A percentile compares a stretch with the other conserved stretches of the same genome.
phyloP scores from a whole-genome alignment of 2,797 vertebrate species.

The Cyprinodon diabolis region DNA sequence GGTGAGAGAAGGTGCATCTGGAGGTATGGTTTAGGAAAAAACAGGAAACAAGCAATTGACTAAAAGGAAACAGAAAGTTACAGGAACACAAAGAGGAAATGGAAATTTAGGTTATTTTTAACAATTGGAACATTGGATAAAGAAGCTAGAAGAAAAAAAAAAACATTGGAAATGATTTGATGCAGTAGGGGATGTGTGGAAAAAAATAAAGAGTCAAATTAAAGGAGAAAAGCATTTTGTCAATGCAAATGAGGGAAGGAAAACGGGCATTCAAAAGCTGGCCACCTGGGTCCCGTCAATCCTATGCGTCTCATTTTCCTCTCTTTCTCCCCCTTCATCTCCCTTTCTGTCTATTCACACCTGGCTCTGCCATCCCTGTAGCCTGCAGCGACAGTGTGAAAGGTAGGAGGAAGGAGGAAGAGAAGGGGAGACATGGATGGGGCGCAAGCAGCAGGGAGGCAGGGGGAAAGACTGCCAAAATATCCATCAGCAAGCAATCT shows the following conservation, averaged over 20 bases:
- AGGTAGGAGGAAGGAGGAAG: slow-evolving; percentile 29
- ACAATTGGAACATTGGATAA: slow-evolving; percentile 25
- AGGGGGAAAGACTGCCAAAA: slow-evolving; percentile 48
- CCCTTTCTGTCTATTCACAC: slow-evolving; percentile 52
- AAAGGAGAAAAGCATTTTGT: slow-evolving; percentile 56
- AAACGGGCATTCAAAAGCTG: slow-evolving; percentile 38
- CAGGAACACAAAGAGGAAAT: slow-evolving; percentile 24
- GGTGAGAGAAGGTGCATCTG: slow-evolving; percentile 41
- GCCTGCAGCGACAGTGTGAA: slow-evolving; percentile 47
- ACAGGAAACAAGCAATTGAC: slow-evolving; percentile 27
- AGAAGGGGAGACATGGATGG: slow-evolving; percentile 36
- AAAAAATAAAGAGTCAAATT: slow-evolving; percentile 43
- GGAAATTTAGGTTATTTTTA: slow-evolving; percentile 38
- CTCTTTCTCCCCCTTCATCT: slow-evolving; percentile 20
- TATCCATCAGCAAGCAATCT: slow-evolving; percentile 56
- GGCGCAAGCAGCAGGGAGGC: slow-evolving; percentile 49
- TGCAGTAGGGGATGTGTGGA: slow-evolving; percentile 25
- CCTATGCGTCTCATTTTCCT: slow-evolving; percentile 24
- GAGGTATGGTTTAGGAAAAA: slow-evolving; percentile 10
- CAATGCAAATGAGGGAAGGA: slow-evolving; percentile 64
- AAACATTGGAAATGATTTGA: slow-evolving; percentile 51
- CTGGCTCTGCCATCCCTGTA: slow-evolving; percentile 46
- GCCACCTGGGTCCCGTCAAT: slow-evolving; percentile 71
- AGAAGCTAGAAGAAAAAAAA: slow-evolving; percentile 19
- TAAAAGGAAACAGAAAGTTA: slow-evolving; percentile 40